Evolutionary conservation across 2,113 vertebrate species (phyloP).

Genomic region (Pangasianodon hypophthalmus): DNA sequence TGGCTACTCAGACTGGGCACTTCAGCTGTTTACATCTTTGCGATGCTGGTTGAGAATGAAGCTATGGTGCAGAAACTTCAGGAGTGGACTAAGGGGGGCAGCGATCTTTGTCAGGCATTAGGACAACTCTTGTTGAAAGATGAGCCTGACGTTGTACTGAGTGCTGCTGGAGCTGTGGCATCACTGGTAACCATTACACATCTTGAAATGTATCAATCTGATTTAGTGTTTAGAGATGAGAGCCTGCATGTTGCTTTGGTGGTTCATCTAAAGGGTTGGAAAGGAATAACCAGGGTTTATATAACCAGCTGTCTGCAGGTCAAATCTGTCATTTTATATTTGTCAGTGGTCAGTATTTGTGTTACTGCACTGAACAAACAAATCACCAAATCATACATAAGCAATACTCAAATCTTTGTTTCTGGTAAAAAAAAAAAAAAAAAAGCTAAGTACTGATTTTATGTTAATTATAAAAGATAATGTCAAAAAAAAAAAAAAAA

Average conservation of each 20-base stretch:
- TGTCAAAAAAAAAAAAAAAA: background rate
- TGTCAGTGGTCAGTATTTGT: background rate
- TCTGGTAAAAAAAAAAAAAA: too few species aligned
- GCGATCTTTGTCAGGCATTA: conserved; percentile 51
- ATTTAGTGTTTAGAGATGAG: background rate
- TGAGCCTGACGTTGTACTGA: conserved; percentile 58
- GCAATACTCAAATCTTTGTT: background rate
- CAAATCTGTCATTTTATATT: background rate
- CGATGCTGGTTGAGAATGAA: conserved; percentile 56
- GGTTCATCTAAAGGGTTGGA: background rate
- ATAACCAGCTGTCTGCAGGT: background rate
- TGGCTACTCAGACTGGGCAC: conserved; percentile 55
- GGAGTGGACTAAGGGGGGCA: conserved; percentile 4
- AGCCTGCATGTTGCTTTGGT: background rate
- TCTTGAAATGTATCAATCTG: background rate
- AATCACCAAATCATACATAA: background rate
- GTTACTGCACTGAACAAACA: background rate
- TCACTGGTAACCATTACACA: conserved; percentile 53
- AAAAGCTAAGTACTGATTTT: too few species aligned
- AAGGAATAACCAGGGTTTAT: background rate
- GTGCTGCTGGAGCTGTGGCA: conserved; percentile 59
- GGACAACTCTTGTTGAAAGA: conserved; percentile 55
- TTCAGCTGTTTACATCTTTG: conserved; percentile 55
- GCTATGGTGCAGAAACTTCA: conserved; percentile 41
- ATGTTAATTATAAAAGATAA: background rate